These are phyloP conservation scores for Pseudomugil gertrudae DNA, from an alignment of 2,797 vertebrate genomes.

Conservation along the genomic window DNA sequence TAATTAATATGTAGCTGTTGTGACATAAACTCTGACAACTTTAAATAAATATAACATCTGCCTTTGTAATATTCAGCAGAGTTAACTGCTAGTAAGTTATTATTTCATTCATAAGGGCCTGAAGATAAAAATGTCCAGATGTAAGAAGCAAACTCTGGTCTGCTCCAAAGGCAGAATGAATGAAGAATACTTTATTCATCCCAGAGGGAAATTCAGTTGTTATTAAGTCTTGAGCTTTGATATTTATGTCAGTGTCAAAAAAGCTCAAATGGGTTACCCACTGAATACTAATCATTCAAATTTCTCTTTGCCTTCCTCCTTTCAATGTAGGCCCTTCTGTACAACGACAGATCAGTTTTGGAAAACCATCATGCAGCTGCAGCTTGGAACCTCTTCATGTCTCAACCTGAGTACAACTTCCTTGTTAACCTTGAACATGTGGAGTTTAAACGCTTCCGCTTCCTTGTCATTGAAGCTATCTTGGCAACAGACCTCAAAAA, in stretches of 20 bases:
- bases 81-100: no score
- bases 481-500: conserved; percentile 98
- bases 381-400: conserved; percentile 98
- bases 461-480: conserved; percentile 98
- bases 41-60: no score
- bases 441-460: conserved; percentile 98
- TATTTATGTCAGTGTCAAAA: background rate
- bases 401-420: conserved; percentile 95
- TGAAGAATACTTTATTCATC: no score
- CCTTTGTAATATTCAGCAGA: no score
- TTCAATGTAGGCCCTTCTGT: conserved; percentile 88
- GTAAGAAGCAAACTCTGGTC: no score
- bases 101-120: no score
- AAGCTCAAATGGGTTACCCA: background rate
- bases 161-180: no score
- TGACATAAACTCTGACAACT: no score
- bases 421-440: conserved; percentile 92
- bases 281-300: background rate
- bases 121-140: no score
- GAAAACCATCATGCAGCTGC: conserved; percentile 97
- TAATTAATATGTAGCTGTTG: no score
- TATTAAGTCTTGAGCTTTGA: background rate
- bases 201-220: no score
- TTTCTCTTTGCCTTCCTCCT: background rate
- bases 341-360: conserved; percentile 96